Evolutionary conservation across 2,888 invertebrate species (phyloP).

Genomic region (Molanna angustata): DNA sequence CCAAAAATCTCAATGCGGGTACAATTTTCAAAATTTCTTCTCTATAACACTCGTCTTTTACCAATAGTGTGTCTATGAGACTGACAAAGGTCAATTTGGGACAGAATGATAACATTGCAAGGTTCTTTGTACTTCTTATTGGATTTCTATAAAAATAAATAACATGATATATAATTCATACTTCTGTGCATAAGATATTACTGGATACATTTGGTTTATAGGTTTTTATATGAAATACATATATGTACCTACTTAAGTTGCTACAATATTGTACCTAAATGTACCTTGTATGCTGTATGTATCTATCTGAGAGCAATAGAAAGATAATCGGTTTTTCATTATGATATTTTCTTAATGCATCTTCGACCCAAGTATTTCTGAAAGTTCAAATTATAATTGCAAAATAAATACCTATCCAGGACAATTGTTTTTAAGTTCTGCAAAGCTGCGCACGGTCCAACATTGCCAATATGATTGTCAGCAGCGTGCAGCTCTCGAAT

Average conservation of each 20-base stretch:
- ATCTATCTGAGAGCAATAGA: neutral
- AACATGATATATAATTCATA: slow-evolving; percentile 5
- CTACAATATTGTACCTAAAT: neutral
- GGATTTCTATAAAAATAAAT: slow-evolving; percentile 38
- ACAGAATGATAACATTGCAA: slow-evolving; percentile 42
- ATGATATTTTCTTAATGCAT: too few relatives aligned
- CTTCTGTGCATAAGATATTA: too few relatives aligned
- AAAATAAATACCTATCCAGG: slow-evolving; percentile 44
- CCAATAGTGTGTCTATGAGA: slow-evolving; percentile 45
- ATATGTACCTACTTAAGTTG: neutral
- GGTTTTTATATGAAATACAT: neutral
- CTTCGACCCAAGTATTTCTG: too few relatives aligned
- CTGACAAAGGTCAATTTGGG: slow-evolving; percentile 39
- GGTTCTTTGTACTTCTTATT: slow-evolving; percentile 37
- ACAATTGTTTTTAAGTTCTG: slow-evolving; percentile 55
- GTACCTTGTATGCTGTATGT: neutral
- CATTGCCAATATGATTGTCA: slow-evolving; percentile 60
- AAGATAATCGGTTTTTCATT: too few relatives aligned
- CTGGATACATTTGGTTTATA: too few relatives aligned
- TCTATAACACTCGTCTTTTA: slow-evolving; percentile 40
- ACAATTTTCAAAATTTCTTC: slow-evolving; percentile 41
- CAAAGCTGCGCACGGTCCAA: slow-evolving; percentile 60
- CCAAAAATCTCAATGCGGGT: slow-evolving; percentile 43
- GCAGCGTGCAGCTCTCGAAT: slow-evolving; percentile 62
- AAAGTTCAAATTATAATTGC: too few relatives aligned